These are phyloP conservation scores for Dreissena rostriformis DNA, from an alignment of 1,140 invertebrate species.

Conservation along the genomic window DNA sequence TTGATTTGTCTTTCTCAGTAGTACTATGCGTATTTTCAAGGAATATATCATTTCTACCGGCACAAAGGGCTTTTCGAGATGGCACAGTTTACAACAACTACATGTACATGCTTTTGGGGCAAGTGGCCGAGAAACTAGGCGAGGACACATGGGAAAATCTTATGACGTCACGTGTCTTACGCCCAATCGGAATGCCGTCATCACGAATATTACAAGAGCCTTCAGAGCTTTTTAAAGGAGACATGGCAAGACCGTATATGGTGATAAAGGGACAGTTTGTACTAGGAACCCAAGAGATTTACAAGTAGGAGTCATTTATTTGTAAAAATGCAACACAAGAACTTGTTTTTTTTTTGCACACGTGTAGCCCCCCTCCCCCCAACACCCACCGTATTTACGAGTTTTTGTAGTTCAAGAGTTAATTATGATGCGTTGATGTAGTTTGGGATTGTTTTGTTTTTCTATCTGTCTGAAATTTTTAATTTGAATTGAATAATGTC, in stretches of 20 bases:
- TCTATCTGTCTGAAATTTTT: too few species aligned
- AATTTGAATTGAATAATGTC: too few species aligned
- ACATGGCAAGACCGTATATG: constrained; percentile 38
- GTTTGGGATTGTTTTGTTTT: too few species aligned
- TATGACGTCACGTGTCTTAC: constrained; percentile 54
- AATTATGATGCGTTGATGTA: too few species aligned
- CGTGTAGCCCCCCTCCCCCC: too few species aligned
- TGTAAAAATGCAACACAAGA: too few species aligned
- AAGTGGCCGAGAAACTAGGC: constrained; percentile 59
- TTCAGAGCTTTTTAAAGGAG: constrained; percentile 33
- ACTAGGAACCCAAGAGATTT: neutral
- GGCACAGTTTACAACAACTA: constrained; percentile 65
- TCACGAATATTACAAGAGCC: constrained; percentile 51
- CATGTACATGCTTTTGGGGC: constrained; percentile 67
- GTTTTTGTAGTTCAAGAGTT: too few species aligned
- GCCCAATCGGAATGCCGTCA: constrained; percentile 64
- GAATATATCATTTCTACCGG: constrained; percentile 57
- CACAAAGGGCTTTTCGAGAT: constrained; percentile 50
- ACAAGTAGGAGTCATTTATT: too few species aligned
- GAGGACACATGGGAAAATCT: constrained; percentile 60
- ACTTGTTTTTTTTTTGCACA: too few species aligned
- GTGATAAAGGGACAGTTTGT: neutral
- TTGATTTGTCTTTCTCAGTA: too few species aligned
- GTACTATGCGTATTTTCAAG: constrained; percentile 30
- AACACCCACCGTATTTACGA: too few species aligned